These are phyloP conservation scores for Xiphophorus maculatus DNA, from an alignment of 2,113 vertebrate species.

Conservation along the genomic window DNA sequence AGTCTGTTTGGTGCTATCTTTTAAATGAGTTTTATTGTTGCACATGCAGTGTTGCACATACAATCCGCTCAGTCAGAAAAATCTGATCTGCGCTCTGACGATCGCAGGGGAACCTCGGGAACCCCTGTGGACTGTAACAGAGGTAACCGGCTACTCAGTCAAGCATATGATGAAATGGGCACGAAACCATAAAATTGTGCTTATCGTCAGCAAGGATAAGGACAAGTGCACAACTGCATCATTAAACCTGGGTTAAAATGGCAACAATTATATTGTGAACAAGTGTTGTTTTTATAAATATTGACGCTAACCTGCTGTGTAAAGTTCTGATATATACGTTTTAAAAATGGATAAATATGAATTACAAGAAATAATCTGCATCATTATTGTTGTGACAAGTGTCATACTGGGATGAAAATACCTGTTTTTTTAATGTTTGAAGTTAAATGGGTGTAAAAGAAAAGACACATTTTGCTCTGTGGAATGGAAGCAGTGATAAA, in stretches of 20 bases:
- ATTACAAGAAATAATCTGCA: background rate
- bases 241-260: background rate
- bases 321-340: background rate
- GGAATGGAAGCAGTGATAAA: background rate
- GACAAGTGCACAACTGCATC: background rate
- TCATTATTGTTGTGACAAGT: background rate
- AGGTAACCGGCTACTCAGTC: background rate
- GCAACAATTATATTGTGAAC: background rate
- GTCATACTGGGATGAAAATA: background rate
- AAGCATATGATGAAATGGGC: background rate
- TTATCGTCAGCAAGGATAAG: background rate
- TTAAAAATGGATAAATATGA: background rate
- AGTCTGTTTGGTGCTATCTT: no score
- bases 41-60: no score
- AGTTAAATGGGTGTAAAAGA: background rate
- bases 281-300: background rate
- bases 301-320: background rate
- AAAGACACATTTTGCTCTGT: background rate
- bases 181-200: no score
- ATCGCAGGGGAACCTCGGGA: background rate
- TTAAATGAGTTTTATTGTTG: no score
- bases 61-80: no score
- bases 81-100: no score
- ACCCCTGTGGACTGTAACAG: background rate
- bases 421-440: background rate